Conservation (phyloP, 2,888 invertebrate genomes). For the Metacarcinus magister region DNA sequence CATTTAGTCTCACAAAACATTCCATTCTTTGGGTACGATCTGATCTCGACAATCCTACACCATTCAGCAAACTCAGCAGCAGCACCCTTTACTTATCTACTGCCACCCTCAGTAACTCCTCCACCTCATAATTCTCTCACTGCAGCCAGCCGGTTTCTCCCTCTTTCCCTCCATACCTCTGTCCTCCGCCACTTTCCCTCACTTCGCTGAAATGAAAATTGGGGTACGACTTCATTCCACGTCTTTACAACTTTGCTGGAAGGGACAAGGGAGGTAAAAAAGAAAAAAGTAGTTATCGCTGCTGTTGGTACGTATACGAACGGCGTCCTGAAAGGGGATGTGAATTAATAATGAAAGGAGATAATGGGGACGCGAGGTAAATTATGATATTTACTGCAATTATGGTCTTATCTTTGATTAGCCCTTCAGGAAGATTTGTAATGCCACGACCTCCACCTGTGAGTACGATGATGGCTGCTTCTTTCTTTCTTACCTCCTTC, state of each 20-base stretch:
- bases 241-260: neutral
- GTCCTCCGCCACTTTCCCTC: neutral
- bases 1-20: neutral
- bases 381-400: neutral
- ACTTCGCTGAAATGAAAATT: neutral
- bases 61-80: neutral
- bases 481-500: neutral
- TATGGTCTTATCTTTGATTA: neutral
- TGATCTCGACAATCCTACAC: neutral
- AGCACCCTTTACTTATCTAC: neutral
- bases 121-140: neutral
- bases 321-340: neutral
- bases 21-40: neutral
- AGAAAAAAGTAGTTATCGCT: neutral
- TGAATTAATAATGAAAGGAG: neutral
- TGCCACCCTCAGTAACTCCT: slow-evolving; percentile 27
- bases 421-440: neutral
- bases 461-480: neutral
- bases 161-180: neutral
- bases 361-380: neutral
- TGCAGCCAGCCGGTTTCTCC: neutral
- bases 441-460: neutral
- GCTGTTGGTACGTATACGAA: neutral
- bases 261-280: neutral
- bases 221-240: neutral